Base-by-base conservation (phyloP, 2,797 vertebrate species). In the Lycodopsis pacificus region DNA sequence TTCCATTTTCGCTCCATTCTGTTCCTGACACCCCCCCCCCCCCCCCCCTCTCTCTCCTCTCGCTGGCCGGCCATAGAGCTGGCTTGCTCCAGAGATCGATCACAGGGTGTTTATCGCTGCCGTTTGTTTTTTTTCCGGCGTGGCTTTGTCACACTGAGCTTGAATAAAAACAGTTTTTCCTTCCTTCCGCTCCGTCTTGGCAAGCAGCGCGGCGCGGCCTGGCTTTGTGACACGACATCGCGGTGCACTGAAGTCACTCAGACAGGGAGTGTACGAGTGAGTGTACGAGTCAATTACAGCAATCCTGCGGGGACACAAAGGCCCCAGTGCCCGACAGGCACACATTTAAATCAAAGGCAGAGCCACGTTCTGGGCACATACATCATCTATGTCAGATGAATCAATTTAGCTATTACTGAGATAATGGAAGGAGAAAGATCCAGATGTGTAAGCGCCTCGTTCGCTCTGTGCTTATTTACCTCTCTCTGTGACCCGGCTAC, bases 201-300 rank as follows among this genome's bases (percentile, higher is more conserved):
- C 82, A 73, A 73, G 40, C 44, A 46, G 79, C 63, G 48, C 71
- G 69, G 68, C 46, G 32, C 73, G 25, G 76, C 42, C 78, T 86
- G 78, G 27, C 83, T 80, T 46, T 8, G 9, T 73, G 76, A 82
- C 75, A 58, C 19, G 64, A 82, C 90, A 75, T 84, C 71, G 62
- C 57, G 2, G 11, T 80, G 49, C 80, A 72, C 71, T 90, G 54
- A 76, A 77, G 61, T 77, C 80, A 76, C 83, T 83, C 54, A 61
- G 70, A 27, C 27, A 27, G 84, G 84, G 78, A 85, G 62, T 40
- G 56, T 51, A 62, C 51, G 15, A 72, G 49, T 17, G 30, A 84
- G 85, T 71, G 75, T 80, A 79, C 46, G 70, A 85, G 82, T 89
- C 81, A 85, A 75, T 92, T 87, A 89, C 71, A 58, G 59, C 61